Evolutionary conservation across 2,888 invertebrate genomes (phyloP).

Genomic region (Drosophila paramelanica): DNA sequence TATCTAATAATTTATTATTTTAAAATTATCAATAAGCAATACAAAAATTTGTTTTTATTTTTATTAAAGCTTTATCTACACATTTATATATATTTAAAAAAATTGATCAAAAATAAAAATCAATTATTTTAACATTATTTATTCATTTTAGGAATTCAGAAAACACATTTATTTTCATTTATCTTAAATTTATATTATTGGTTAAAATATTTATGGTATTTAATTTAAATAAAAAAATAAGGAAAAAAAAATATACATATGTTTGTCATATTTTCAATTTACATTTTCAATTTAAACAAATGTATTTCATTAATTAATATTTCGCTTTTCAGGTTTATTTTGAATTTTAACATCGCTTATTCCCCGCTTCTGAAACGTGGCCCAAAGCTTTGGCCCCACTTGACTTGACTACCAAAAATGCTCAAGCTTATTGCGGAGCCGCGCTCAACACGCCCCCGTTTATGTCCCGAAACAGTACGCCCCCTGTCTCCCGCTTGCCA

Average conservation of each 20-base stretch:
- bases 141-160: too few species aligned
- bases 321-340: constrained; percentile 5
- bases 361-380: constrained; percentile 44
- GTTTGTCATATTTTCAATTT: neutral
- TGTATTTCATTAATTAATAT: constrained; percentile 25
- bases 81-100: neutral
- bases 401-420: constrained; percentile 71
- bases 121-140: too few species aligned
- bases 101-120: too few species aligned
- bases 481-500: constrained; percentile 34
- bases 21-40: too few species aligned
- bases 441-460: constrained; percentile 77
- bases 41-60: too few species aligned
- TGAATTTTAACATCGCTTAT: constrained; percentile 35
- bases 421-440: constrained; percentile 73
- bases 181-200: too few species aligned
- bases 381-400: constrained; percentile 61
- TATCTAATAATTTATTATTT: too few species aligned
- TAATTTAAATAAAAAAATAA: too few species aligned
- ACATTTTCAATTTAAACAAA: neutral
- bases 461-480: constrained; percentile 66
- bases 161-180: too few species aligned
- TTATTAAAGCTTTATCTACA: too few species aligned
- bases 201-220: too few species aligned
- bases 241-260: too few species aligned